A percentile compares a stretch with the other conserved stretches of the same genome.
These are phyloP conservation scores for Labeo catla DNA, from an alignment of 2,113 vertebrate genomes.

Conservation along the genomic window DNA sequence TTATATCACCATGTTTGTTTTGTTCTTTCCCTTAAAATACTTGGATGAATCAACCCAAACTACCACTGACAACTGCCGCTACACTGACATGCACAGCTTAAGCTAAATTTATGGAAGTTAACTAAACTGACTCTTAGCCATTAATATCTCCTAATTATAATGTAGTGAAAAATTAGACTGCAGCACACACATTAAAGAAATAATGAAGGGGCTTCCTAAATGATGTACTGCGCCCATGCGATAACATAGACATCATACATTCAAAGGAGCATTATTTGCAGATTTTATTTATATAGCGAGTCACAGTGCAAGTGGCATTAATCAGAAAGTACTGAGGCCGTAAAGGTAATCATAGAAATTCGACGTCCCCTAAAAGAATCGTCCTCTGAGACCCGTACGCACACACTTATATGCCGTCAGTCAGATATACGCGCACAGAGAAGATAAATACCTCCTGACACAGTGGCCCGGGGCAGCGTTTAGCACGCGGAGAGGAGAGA, in stretches of 20 bases:
- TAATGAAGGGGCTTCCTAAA: conserved; percentile 58
- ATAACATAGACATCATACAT: conserved; percentile 69
- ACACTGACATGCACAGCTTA: background rate
- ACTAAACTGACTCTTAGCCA: conserved; percentile 69
- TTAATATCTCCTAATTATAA: conserved; percentile 74
- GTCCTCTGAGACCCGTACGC: conserved; percentile 8
- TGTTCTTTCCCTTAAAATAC: background rate
- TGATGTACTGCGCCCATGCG: conserved; percentile 71
- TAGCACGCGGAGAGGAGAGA: conserved; percentile 67
- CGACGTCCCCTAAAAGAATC: background rate
- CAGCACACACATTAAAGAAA: conserved; percentile 65
- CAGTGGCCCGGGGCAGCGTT: conserved; percentile 66
- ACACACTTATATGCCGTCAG: conserved; percentile 22
- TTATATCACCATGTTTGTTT: background rate
- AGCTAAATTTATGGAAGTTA: conserved; percentile 42
- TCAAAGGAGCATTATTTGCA: conserved; percentile 71
- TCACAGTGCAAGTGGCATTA: conserved; percentile 67
- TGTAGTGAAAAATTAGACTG: conserved; percentile 71
- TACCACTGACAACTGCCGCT: background rate
- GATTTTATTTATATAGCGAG: conserved; percentile 72
- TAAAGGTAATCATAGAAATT: conserved; percentile 26
- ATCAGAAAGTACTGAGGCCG: conserved; percentile 60
- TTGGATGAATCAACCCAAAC: conserved; percentile 1
- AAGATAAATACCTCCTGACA: conserved; percentile 73
- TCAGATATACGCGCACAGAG: conserved; percentile 17